Percentiles rank a stretch among this genome's conserved stretches.
These are phyloP conservation scores for Lepetodrilus schrolli DNA, from an alignment of 2,888 invertebrate genomes.

Conservation along the genomic window DNA sequence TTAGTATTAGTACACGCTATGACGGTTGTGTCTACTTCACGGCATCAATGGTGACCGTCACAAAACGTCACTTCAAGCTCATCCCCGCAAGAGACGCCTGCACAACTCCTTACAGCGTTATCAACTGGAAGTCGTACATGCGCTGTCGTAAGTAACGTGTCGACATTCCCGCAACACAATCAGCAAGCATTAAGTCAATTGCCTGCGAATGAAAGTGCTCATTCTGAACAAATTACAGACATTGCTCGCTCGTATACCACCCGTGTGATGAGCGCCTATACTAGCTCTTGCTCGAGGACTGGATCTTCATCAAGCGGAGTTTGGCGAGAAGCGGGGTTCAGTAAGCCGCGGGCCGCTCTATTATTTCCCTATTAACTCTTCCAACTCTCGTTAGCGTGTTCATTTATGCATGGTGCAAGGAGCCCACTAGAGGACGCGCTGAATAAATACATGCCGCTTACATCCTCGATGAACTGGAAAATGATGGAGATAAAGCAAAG, in stretches of 20 bases:
- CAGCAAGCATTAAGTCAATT: background rate
- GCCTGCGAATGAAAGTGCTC: background rate
- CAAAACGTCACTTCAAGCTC: no score
- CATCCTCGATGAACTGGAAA: constrained; percentile 21
- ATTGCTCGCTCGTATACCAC: constrained; percentile 9
- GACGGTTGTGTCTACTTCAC: no score
- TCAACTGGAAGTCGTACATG: no score
- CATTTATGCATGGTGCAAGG: constrained; percentile 11
- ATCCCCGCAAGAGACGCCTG: no score
- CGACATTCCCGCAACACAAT: background rate
- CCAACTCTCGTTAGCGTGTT: background rate
- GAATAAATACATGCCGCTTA: constrained; percentile 16
- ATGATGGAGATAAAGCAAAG: background rate
- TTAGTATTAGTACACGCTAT: no score
- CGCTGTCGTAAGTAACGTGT: no score
- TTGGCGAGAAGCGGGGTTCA: background rate
- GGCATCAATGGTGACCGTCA: no score
- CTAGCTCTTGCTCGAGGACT: constrained; percentile 1
- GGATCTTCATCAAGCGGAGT: constrained; percentile 10
- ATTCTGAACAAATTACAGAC: constrained; percentile 8
- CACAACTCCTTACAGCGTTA: no score
- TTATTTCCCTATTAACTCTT: constrained; percentile 1
- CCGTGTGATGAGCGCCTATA: background rate
- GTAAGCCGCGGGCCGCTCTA: background rate
- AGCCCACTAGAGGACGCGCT: constrained; percentile 1